Conservation (phyloP, 1,140 invertebrate species). For the Varroa destructor region DNA sequence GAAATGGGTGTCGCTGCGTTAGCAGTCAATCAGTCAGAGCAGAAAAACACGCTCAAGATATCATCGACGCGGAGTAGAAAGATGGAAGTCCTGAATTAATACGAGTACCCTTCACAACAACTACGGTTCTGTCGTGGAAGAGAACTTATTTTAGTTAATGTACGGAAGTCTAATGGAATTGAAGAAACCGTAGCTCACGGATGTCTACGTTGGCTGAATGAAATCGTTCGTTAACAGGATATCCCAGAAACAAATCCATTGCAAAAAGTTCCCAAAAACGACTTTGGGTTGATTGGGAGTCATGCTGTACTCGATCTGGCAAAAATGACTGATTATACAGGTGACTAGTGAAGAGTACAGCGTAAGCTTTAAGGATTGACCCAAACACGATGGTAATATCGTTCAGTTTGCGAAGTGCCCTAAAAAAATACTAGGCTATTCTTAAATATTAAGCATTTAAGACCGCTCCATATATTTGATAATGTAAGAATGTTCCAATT, state of each 20-base stretch:
- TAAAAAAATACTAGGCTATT: no score
- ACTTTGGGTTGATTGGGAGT: background rate
- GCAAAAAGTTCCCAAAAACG: background rate
- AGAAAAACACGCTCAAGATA: no score
- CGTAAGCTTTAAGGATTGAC: background rate
- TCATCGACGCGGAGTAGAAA: no score
- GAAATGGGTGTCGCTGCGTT: no score
- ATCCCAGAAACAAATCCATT: background rate
- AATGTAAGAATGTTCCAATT: no score
- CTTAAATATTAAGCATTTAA: no score
- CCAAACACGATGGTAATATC: constrained; percentile 5
- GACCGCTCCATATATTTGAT: no score
- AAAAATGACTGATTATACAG: background rate
- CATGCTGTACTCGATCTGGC: background rate
- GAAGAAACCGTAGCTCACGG: constrained; percentile 33
- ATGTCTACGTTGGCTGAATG: constrained; percentile 32
- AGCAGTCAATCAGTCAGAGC: no score
- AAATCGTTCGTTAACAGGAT: background rate
- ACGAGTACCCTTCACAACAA: background rate
- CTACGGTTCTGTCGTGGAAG: background rate
- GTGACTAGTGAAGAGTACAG: background rate
- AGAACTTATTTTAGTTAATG: constrained; percentile 34
- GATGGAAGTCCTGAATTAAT: no score
- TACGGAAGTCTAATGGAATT: constrained; percentile 34
- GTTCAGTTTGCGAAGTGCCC: background rate